Base-by-base conservation (phyloP, 2,797 vertebrate species). In the Platyrinchus mystaceus region DNA sequence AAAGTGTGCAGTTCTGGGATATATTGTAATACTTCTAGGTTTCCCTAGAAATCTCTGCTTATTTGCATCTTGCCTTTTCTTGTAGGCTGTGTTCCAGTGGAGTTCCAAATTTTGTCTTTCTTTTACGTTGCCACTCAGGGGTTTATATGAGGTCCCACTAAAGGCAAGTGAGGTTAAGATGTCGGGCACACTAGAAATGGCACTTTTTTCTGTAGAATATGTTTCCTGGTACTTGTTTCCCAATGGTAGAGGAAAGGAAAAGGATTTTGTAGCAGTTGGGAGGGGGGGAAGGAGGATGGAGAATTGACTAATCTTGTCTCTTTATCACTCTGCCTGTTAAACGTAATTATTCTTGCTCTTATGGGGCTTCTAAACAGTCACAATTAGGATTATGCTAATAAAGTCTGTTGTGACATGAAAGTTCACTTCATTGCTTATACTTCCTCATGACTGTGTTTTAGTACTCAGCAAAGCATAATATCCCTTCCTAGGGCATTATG, bases 321-420 rank as follows among this genome's bases (percentile, higher is more conserved):
- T 97, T 94, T 91, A 94, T 97, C 89, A 67, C 64, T 96, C 90
- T 94, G 91, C 87, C 89, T 94, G 84, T 96, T 97, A 95, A 97
- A 96, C 49, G 68, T 97, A 96, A 97, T 98, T 98, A 93, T 93
- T 95, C 91, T 88, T 91, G 77, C 66, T 97, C 93, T 97, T 97
- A 83, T n/a, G 66, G 76, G 85, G 91, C 92, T 95, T 97, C 92
- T 97, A 96, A 97, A 96, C 74, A 97, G 90, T 95, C 94, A 91
- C 97, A 97, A 97, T 98, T 97, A 96, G 93, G 86, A 97, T 97
- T 97, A 97, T 86, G 93, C 63, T 96, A 97, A 97, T 97, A 77
- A 88, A 79, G 16, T 24, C 70, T 83, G 67, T 89, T 95, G 88
- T 93, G 87, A 95, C 91, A 91, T 75, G 87, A 77, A 87, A 95